These are phyloP conservation scores for Poecile montanus DNA, from an alignment of 2,797 vertebrate genomes.

Conservation along the genomic window DNA sequence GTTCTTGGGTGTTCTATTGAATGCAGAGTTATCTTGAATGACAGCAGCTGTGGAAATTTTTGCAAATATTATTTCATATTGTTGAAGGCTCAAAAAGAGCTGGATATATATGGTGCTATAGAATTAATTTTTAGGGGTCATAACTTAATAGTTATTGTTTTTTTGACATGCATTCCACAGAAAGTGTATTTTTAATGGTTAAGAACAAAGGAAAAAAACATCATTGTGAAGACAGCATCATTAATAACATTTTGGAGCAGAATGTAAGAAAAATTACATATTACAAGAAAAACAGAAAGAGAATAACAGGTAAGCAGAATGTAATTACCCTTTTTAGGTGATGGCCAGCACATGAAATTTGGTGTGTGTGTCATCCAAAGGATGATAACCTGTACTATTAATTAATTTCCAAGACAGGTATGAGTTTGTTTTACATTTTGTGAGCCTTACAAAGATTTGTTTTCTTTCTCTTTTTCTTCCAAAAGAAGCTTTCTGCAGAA, in stretches of 20 bases:
- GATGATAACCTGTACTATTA: neutral
- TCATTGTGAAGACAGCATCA: neutral
- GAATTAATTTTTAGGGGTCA: neutral
- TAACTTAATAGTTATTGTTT: neutral
- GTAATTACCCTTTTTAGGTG: constrained; percentile 5
- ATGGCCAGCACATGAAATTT: neutral
- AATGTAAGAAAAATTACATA: neutral
- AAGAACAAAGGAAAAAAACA: neutral
- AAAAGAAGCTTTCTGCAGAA: neutral
- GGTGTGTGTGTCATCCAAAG: neutral
- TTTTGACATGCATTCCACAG: neutral
- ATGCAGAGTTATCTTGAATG: neutral
- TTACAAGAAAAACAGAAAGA: neutral
- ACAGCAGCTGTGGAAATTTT: neutral
- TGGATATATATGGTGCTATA: neutral
- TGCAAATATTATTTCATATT: neutral
- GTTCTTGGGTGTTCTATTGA: neutral
- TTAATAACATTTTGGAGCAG: constrained; percentile 10
- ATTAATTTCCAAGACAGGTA: neutral
- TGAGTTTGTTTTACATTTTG: neutral
- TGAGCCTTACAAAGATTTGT: neutral
- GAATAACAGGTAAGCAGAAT: neutral
- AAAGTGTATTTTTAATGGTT: neutral
- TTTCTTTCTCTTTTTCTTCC: neutral
- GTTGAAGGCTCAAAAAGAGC: neutral